phyloP scores from a whole-genome alignment of 2,888 invertebrate genomes.

The Phania funesta region DNA sequence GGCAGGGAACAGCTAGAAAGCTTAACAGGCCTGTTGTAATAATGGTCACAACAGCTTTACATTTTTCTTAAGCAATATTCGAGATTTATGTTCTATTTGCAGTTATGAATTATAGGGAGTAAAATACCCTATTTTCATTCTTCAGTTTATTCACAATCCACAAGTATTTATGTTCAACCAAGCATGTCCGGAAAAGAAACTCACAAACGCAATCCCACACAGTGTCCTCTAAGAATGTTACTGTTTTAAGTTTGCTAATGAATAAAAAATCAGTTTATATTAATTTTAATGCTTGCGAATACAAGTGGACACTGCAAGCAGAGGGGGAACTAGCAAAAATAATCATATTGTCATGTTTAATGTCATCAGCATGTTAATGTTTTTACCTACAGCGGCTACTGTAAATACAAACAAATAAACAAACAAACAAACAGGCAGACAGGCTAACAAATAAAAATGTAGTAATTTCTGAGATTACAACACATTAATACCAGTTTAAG shows the following conservation, averaged over 20 bases:
- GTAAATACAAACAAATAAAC: slow-evolving; percentile 20
- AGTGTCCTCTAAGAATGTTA: slow-evolving; percentile 19
- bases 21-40: too few species aligned
- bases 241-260: slow-evolving; percentile 11
- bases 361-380: slow-evolving; percentile 61
- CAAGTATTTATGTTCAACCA: slow-evolving; percentile 9
- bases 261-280: slow-evolving; percentile 52
- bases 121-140: slow-evolving; percentile 6
- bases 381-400: slow-evolving; percentile 56
- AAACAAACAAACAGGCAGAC: not conserved
- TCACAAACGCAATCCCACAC: slow-evolving; percentile 26
- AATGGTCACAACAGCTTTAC: too few species aligned
- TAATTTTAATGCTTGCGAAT: not conserved
- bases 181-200: slow-evolving; percentile 15
- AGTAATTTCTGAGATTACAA: slow-evolving; percentile 58
- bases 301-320: not conserved
- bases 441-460: too few species aligned
- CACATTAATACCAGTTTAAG: slow-evolving; percentile 45
- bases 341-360: slow-evolving; percentile 58
- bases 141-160: slow-evolving; percentile 37
- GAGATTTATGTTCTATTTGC: not conserved
- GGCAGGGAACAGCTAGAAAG: too few species aligned
- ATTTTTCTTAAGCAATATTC: not conserved
- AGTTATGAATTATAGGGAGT: slow-evolving; percentile 15
- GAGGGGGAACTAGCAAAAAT: slow-evolving; percentile 5